phyloP scores from a whole-genome alignment of 2,113 vertebrate species.

The Cyprinodon brontotheroides region DNA sequence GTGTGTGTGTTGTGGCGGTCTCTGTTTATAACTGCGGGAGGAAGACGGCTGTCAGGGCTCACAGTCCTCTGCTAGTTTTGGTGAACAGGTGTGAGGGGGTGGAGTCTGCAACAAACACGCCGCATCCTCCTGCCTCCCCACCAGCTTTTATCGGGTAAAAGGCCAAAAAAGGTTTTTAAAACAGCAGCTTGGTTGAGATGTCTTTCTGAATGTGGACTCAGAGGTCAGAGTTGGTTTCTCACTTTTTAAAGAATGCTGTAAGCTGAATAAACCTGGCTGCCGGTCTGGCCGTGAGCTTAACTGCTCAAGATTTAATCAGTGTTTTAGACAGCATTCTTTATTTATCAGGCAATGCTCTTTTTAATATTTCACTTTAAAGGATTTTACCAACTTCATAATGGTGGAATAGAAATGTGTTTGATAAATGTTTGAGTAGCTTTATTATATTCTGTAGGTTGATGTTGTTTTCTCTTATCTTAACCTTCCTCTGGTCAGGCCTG shows the following conservation, averaged over 20 bases:
- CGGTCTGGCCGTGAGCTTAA: neutral
- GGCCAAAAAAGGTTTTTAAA: neutral
- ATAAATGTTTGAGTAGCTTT: neutral
- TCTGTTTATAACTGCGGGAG: constrained; percentile 38
- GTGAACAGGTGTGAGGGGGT: constrained; percentile 55
- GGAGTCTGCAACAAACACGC: constrained; percentile 24
- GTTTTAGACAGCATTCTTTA: neutral
- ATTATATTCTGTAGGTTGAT: neutral
- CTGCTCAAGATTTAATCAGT: neutral
- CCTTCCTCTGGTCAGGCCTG: neutral
- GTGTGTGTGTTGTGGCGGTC: constrained; percentile 5
- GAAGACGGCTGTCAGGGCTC: constrained; percentile 73
- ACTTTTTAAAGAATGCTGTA: neutral
- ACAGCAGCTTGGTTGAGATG: neutral
- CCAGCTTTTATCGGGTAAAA: neutral
- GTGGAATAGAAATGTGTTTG: neutral
- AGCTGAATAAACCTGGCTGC: too few relatives aligned
- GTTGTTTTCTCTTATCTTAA: neutral
- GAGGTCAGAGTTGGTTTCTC: neutral
- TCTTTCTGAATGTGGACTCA: neutral
- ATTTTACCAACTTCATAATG: neutral
- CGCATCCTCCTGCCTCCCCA: constrained; percentile 24
- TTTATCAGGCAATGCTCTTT: neutral
- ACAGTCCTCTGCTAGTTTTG: constrained; percentile 67
- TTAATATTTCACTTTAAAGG: neutral